Conservation (phyloP, 2,888 invertebrate species). For the Onchidella celtica region DNA sequence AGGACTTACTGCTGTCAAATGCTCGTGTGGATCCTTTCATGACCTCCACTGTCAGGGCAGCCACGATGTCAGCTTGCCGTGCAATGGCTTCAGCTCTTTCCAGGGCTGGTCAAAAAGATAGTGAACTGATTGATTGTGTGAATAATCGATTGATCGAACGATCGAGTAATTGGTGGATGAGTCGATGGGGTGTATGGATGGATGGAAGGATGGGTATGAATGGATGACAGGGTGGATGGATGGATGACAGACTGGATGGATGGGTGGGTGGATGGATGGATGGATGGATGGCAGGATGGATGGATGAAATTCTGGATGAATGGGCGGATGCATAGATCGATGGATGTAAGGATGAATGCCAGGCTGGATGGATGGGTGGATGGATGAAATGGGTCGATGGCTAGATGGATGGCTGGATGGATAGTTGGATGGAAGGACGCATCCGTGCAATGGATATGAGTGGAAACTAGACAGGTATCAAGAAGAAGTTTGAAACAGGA, state of each 20-base stretch:
- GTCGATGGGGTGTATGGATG: neutral
- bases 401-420: no score
- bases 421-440: no score
- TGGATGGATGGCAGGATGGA: no score
- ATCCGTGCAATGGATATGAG: no score
- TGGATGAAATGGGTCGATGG: no score
- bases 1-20: slow-evolving; percentile 83
- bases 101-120: slow-evolving; percentile 81
- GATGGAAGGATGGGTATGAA: neutral
- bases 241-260: neutral
- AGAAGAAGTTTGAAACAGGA: no score
- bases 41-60: slow-evolving; percentile 85
- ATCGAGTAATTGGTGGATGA: neutral
- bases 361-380: no score
- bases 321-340: no score
- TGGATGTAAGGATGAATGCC: no score
- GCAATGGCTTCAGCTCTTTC: slow-evolving; percentile 84
- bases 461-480: no score
- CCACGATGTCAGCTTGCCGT: slow-evolving; percentile 85
- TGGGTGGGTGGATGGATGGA: no score
- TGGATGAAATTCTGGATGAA: no score
- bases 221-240: neutral
- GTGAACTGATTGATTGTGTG: neutral
- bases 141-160: neutral
- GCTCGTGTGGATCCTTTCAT: slow-evolving; percentile 85